Evolutionary conservation across 2,113 vertebrate genomes (phyloP), one percentile per base, ranked within the genome.

Genomic region (Mirounga angustirostris): DNA sequence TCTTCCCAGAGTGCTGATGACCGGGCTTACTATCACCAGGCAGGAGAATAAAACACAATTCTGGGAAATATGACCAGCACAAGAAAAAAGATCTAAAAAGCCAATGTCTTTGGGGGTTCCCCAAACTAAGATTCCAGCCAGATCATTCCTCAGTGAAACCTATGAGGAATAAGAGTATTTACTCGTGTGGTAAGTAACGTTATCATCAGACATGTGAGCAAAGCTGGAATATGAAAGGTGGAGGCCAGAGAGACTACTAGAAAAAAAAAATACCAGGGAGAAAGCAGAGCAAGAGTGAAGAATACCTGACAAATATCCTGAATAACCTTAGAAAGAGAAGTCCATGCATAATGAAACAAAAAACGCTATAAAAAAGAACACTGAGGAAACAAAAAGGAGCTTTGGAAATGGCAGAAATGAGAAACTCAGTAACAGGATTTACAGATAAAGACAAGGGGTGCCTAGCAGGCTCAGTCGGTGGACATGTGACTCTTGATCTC

Each of bases 361-460:
- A 28, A 80, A 74, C 28, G 26, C 54, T 46, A 3, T 71, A 61
- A 91, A 65, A 73, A 82, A 92, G 43, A 82, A 79, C 13, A 88
- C 61, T 71, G 30, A 91, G 8, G 22, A 94, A 92, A 65, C 33
- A 56, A 95, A 69, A 21, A 76, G 63, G 12, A 92, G 67, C 43
- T 83, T 56, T 89, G n/a, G 52, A 95, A 91, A 85, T 16, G 26
- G n/a, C 56, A 89, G 76, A 73, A 93, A 90, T 63, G 54, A 92
- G 93, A 95, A 94, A 40, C 52, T 81, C 36, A 88, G 9, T 30
- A 88, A 52, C 54, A 61, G 13, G 15, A 91, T 40, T 93, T 30
- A 92, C 88, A 92, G 43, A 81, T 69, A 59, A 96, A 71, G 26
- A 93, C 24, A 33, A 83, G 26, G 43, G 74, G 46, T 30, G 7